Evolutionary conservation across 2,797 vertebrate genomes (phyloP).

Genomic region (Pteronotus mesoamericanus): DNA sequence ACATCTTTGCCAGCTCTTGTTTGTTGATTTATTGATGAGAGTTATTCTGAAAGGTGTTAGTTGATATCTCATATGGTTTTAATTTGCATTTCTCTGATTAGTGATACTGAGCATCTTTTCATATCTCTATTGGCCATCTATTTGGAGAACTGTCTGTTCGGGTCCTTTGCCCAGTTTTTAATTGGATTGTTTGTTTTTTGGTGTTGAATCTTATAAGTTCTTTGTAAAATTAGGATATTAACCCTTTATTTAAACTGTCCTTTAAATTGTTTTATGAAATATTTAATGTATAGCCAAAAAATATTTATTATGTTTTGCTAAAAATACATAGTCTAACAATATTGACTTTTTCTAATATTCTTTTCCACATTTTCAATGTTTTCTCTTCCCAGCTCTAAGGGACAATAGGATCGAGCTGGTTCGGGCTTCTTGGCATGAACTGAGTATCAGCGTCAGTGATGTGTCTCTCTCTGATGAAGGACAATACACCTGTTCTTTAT

Average conservation of each 20-base stretch:
- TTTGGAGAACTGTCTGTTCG: background rate
- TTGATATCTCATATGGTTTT: background rate
- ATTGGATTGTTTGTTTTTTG: background rate
- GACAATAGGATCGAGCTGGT: slow-evolving; percentile 98
- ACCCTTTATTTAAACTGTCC: background rate
- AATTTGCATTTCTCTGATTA: background rate
- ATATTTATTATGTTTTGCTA: background rate
- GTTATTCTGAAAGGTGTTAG: background rate
- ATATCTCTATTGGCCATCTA: background rate
- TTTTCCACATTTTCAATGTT: background rate
- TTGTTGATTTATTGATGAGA: background rate
- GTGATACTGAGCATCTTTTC: background rate
- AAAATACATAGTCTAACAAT: background rate
- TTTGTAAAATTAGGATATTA: too few relatives aligned
- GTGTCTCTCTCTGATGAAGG: slow-evolving; percentile 94
- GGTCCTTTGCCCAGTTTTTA: background rate
- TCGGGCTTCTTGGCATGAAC: slow-evolving; percentile 93
- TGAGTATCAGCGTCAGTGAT: slow-evolving; percentile 97
- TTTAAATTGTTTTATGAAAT: background rate
- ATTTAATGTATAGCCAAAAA: background rate
- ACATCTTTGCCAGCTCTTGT: background rate
- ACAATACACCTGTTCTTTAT: slow-evolving; percentile 97
- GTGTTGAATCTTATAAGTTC: background rate
- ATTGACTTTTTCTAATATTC: accelerated
- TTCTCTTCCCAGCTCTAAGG: slow-evolving; percentile 88